phyloP scores from a whole-genome alignment of 30 jellyfish, hydroid and myxozoan genomes.

The Nemopilema nomurai region DNA sequence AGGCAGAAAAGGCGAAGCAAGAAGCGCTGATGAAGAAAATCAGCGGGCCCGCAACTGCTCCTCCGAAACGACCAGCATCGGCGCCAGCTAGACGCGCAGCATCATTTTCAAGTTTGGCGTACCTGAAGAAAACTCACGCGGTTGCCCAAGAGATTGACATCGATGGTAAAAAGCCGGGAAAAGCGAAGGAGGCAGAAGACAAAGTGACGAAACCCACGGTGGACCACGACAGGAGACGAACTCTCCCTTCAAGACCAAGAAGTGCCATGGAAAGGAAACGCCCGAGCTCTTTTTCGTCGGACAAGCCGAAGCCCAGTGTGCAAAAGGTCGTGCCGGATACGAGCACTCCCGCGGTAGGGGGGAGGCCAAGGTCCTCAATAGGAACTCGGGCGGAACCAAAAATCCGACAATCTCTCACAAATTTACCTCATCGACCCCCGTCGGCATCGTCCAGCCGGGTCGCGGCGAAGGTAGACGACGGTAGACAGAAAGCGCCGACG shows the following conservation, averaged over 20 bases:
- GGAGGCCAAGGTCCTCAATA: conserved; percentile 53
- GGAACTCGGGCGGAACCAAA: conserved; percentile 58
- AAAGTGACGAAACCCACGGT: background rate
- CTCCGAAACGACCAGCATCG: conserved; percentile 64
- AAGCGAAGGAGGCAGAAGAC: conserved; percentile 65
- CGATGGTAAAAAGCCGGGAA: conserved; percentile 19
- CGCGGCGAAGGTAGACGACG: conserved; percentile 33
- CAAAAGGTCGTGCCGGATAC: conserved; percentile 3
- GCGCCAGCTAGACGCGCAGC: conserved; percentile 73
- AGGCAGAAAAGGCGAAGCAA: conserved; percentile 61
- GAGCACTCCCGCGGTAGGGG: conserved; percentile 14
- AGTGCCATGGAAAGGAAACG: conserved; percentile 65
- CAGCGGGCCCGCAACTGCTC: conserved; percentile 26
- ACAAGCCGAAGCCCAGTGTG: conserved; percentile 21
- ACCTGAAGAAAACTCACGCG: conserved; percentile 52
- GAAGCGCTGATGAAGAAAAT: conserved; percentile 75
- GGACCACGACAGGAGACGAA: conserved; percentile 46
- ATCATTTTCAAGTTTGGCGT: conserved; percentile 67
- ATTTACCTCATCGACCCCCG: conserved; percentile 61
- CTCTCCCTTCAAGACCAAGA: conserved; percentile 58
- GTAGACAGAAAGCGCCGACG: conserved; percentile 20
- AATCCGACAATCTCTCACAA: conserved; percentile 63
- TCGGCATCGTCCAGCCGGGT: conserved; percentile 51
- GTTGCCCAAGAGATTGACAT: conserved; percentile 63
- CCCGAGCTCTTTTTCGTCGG: conserved; percentile 26